A percentile compares a stretch with the other conserved stretches of the same genome.
Evolutionary conservation across 35 echinoderm and acorn worm species (phyloP).

Genomic region (Strongylocentrotus purpuratus): DNA sequence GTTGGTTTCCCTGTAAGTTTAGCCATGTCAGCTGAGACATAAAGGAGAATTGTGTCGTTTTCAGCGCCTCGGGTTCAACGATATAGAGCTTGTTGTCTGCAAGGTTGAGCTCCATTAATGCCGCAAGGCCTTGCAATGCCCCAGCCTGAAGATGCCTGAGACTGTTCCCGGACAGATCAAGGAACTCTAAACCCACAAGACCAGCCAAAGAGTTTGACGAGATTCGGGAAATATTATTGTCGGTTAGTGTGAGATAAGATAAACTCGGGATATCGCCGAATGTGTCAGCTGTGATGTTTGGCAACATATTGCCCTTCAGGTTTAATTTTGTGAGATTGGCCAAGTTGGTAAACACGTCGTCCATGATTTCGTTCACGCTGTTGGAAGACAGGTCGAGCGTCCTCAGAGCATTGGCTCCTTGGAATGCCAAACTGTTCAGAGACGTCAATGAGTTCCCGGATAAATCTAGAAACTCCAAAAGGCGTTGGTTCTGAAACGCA

Average conservation of each 20-base stretch:
- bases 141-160: slow-evolving; percentile 25
- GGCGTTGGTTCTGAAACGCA: slow-evolving; percentile 39
- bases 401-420: slow-evolving; percentile 5
- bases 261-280: slow-evolving; percentile 52
- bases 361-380: neutral
- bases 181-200: neutral
- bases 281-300: slow-evolving; percentile 17
- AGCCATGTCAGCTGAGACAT: slow-evolving; percentile 53
- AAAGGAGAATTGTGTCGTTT: slow-evolving; percentile 16
- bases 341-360: slow-evolving; percentile 7
- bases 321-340: slow-evolving; percentile 32
- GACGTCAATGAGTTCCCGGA: slow-evolving; percentile 40
- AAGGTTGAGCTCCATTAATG: slow-evolving; percentile 48
- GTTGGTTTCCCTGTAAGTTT: slow-evolving; percentile 42
- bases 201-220: slow-evolving; percentile 15
- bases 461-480: slow-evolving; percentile 48
- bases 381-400: slow-evolving; percentile 54
- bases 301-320: slow-evolving; percentile 43
- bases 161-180: slow-evolving; percentile 53
- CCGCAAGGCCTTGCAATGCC: slow-evolving; percentile 58
- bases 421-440: slow-evolving; percentile 14
- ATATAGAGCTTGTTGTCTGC: slow-evolving; percentile 39
- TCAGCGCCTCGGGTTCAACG: slow-evolving; percentile 54
- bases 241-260: slow-evolving; percentile 39
- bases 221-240: slow-evolving; percentile 56